A percentile compares a stretch with the other conserved stretches of the same genome.
Conservation (phyloP, 1,140 invertebrate genomes). For the Parasteatoda tepidariorum region DNA sequence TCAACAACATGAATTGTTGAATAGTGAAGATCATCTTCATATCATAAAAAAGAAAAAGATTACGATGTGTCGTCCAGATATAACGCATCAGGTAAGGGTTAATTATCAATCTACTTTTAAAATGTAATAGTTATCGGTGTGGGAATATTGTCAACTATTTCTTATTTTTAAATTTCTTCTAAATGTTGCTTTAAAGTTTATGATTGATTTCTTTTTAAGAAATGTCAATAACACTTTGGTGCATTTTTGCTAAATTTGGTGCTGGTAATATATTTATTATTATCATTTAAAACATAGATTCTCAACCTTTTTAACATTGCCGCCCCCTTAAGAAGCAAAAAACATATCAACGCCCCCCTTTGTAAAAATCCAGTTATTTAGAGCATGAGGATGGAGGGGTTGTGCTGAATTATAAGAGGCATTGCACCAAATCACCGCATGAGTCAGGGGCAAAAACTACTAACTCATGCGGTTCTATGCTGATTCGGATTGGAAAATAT, state of each 20-base stretch:
- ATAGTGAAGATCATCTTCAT: conserved; percentile 90
- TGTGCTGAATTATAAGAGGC: too few relatives aligned
- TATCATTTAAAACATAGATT: too few relatives aligned
- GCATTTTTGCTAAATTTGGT: background rate
- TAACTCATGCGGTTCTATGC: too few relatives aligned
- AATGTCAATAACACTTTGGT: background rate
- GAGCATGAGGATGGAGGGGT: too few relatives aligned
- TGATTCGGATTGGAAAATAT: too few relatives aligned
- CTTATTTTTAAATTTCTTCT: background rate
- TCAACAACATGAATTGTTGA: conserved; percentile 89
- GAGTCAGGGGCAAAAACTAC: too few relatives aligned
- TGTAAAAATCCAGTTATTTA: too few relatives aligned
- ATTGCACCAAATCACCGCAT: too few relatives aligned
- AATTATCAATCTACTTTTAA: background rate
- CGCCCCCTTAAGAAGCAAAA: too few relatives aligned
- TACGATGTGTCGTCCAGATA: conserved; percentile 90
- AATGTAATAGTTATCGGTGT: too few relatives aligned
- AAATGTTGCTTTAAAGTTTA: background rate
- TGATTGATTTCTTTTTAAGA: background rate
- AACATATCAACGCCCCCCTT: too few relatives aligned
- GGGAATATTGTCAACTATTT: background rate
- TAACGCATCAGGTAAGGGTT: conserved; percentile 81
- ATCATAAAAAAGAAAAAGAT: conserved; percentile 87
- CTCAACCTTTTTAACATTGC: too few relatives aligned
- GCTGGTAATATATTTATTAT: background rate